These are phyloP conservation scores for Rhea pennata DNA, from an alignment of 2,113 vertebrate genomes.

Conservation along the genomic window DNA sequence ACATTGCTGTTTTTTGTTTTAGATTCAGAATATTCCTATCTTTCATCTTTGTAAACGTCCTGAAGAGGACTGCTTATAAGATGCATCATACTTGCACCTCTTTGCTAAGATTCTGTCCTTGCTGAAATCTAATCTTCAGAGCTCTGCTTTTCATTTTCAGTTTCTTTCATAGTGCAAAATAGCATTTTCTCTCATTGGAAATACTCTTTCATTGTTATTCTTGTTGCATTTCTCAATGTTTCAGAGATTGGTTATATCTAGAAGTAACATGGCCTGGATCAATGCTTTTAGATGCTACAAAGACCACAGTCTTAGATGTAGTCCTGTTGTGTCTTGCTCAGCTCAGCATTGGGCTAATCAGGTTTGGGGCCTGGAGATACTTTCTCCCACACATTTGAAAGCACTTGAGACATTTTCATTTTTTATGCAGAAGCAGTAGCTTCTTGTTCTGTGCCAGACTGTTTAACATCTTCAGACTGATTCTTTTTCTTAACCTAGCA, in stretches of 20 bases:
- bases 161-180: background rate
- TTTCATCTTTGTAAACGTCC: background rate
- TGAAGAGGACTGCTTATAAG: background rate
- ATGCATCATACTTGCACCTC: background rate
- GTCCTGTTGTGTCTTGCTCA: background rate
- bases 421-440: background rate
- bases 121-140: background rate
- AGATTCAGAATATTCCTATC: background rate
- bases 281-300: background rate
- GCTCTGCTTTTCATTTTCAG: background rate
- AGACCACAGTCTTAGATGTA: background rate
- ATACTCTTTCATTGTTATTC: too few relatives aligned
- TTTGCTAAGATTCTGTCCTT: background rate
- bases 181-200: background rate
- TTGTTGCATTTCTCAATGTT: background rate
- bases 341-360: background rate
- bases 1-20: background rate
- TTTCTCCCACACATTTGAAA: background rate
- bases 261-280: background rate
- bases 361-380: background rate
- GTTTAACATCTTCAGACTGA: background rate
- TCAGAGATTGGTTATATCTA: background rate
- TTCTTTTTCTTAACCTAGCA: background rate
- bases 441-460: background rate
- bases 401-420: background rate